Evolutionary conservation across 2,113 vertebrate genomes (phyloP), one percentile per base, ranked within the genome.

Genomic region (Scopus umbretta): DNA sequence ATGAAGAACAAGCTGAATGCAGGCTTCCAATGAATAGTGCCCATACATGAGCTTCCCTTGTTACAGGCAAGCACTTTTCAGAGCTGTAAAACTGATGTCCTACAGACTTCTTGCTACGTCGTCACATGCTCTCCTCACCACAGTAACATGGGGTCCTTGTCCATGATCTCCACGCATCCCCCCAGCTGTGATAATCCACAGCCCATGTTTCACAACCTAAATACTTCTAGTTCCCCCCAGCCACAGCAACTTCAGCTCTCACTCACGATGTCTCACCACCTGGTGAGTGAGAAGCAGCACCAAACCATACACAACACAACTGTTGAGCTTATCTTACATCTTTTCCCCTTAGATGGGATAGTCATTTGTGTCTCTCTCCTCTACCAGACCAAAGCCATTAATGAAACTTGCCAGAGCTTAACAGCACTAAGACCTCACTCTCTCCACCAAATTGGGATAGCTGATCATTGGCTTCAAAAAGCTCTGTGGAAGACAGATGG

Each of bases 401-500:
- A 59, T 25, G 65, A 88, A 88, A 82, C 43, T 53, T 50, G 38
- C 17, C 90, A 74, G 38, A 87, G 43, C 65, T 49, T 68, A 86
- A 34, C 43, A 90, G 66, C 84, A 85, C 2, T 36, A 36, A 91
- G 65, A n/a, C 36, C 47, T 79, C 65, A 52, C 29, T 92, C 65
- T 14, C 61, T 75, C 49, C 43, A 68, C 56, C 70, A 78, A 55
- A 70, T 20, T 0, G 2, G 58, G 50, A 50, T 45, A 80, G 85
- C 42, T 50, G 59, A 96, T 90, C 56, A 79, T 0, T 56, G 81
- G 74, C 49, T 94, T 96, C 87, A 58, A 62, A 92, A 92, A 91
- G 25, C 87, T 82, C 47, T 21, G 66, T 86, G 81, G 53, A 96
- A 90, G 81, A 92, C 94, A 95, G 87, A 96, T 90, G 85, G 93